Base-by-base conservation (phyloP, 1,140 invertebrate species). In the Mactra quadrangularis region DNA sequence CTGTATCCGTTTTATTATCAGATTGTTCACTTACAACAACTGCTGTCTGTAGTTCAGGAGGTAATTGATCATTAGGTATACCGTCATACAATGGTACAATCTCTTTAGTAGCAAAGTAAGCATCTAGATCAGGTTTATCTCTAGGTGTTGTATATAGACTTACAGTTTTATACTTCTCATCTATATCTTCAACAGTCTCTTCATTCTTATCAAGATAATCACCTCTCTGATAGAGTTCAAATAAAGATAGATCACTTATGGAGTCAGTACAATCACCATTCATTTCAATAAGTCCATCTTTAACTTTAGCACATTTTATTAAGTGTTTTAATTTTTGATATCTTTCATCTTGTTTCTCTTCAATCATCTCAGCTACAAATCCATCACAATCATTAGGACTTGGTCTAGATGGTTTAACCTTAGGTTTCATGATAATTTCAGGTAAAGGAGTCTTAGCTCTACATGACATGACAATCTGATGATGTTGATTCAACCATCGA, bases 141-240 rank as follows among this genome's bases (percentile, higher is more conserved):
- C 77, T 57, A 22, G 77, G 77, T 17, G 38, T 9, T n/a, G 77
- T 71, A 50, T 81, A 81, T 38, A 81, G 64, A 52, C 60, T 83
- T 2, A 66, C 35, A 15, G 57, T 57, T 22, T 66, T 75, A 50
- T 9, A 62, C 17, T 41, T 68, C 35, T 75, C 71, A 57, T 75
- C 60, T 53, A 70, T 68, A n/a, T 47, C 35, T 29, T 57, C 52
- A 15, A 17, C 50, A 71, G 31, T 17, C 25, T 31, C 4, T 13
- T 55, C 52, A 60, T 70, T 53, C 11, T 55, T 31, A 60, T 70
- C 66, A 13, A 64, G 27, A 17, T 45, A 60, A 53, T 76, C 74
- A 47, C 45, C 57, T 25, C 45, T 25, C 27, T 62, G n/a, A 50
- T 50, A 22, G 9, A 76, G 29, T 33, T 76, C 74, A 62, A 76